These are phyloP conservation scores for Nomada fucata DNA, from an alignment of 2,888 invertebrate genomes.

Conservation along the genomic window DNA sequence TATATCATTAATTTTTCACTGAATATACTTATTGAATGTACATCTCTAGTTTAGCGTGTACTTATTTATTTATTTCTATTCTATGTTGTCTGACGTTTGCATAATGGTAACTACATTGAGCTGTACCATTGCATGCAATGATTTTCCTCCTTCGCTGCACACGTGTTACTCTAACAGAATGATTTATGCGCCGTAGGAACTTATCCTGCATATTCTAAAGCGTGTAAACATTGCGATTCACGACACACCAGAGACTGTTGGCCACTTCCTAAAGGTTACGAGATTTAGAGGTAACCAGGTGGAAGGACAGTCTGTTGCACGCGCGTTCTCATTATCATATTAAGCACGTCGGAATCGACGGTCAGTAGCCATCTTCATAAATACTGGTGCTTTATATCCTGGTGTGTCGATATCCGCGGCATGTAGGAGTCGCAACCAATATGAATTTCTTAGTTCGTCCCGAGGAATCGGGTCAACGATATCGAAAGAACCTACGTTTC, in stretches of 20 bases:
- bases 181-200: no score
- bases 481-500: background rate
- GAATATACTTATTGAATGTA: no score
- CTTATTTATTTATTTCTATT: no score
- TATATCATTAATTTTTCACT: no score
- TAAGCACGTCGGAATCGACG: conserved; percentile 14
- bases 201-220: no score
- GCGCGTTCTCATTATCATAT: conserved; percentile 38
- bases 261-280: conserved; percentile 1
- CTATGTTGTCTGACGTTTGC: no score
- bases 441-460: background rate
- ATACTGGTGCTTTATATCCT: conserved; percentile 3
- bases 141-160: no score
- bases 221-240: background rate
- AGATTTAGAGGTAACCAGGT: background rate
- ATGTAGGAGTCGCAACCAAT: background rate
- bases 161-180: no score
- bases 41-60: no score
- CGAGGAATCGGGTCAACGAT: background rate
- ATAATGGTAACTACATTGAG: no score
- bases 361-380: background rate
- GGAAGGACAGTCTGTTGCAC: conserved; percentile 25
- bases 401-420: no score
- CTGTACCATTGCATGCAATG: no score
- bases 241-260: background rate